Evolutionary conservation across 1,140 invertebrate species (phyloP).

Genomic region (Penaeus indicus): DNA sequence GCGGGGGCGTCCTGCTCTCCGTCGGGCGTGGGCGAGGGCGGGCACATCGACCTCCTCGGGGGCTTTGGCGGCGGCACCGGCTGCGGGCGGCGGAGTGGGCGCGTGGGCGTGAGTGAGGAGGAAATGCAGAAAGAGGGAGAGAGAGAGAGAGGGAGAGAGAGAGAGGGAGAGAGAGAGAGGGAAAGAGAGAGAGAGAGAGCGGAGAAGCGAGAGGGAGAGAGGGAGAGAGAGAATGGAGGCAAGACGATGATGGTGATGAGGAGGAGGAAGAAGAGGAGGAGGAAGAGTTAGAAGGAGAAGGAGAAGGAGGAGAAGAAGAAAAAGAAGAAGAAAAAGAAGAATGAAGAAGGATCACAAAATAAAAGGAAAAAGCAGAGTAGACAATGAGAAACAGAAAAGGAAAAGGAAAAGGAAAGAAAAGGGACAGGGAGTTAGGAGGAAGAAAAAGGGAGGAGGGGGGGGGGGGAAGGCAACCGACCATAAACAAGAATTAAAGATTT

Average conservation of each 20-base stretch:
- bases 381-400: too few species aligned
- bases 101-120: not conserved
- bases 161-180: not conserved
- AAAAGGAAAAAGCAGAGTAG: too few species aligned
- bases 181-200: not conserved
- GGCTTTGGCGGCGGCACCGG: conserved; percentile 90
- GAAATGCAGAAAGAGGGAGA: not conserved
- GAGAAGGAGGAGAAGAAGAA: not conserved
- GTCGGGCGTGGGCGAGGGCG: conserved; percentile 79
- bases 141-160: not conserved
- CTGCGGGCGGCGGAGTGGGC: conserved; percentile 70
- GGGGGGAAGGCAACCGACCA: too few species aligned
- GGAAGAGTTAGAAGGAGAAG: not conserved
- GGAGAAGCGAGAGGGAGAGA: not conserved
- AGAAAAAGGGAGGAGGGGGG: not conserved
- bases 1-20: conserved; percentile 54
- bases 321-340: not conserved
- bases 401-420: too few species aligned
- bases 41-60: conserved; percentile 83
- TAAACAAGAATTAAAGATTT: too few species aligned
- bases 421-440: too few species aligned
- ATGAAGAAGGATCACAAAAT: too few species aligned
- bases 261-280: not conserved
- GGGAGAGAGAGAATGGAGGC: not conserved
- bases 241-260: not conserved